A percentile compares a stretch with the other conserved stretches of the same genome.
Conservation (phyloP, 1,140 invertebrate species). For the Amyelois transitella region DNA sequence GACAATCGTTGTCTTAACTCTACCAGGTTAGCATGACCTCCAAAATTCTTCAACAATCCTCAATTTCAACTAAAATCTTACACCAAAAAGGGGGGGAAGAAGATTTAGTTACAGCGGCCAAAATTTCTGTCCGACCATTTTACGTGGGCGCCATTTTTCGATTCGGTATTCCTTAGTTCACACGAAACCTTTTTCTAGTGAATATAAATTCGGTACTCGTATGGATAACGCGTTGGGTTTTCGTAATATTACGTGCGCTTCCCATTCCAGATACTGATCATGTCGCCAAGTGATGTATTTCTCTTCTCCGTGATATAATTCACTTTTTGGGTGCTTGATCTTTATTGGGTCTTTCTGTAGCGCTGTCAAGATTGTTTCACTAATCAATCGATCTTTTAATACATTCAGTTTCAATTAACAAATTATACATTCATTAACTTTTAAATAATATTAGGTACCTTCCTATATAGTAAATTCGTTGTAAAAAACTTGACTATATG, state of each 20-base stretch:
- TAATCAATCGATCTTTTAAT: no score
- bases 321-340: neutral
- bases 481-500: no score
- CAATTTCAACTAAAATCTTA: conserved; percentile 8
- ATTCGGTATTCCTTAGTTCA: conserved; percentile 25
- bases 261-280: conserved; percentile 7
- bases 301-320: neutral
- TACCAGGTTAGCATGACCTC: conserved; percentile 26
- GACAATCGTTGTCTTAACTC: conserved; percentile 29
- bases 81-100: conserved; percentile 11
- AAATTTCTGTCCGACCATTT: conserved; percentile 18
- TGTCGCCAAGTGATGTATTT: conserved; percentile 3
- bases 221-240: conserved; percentile 28
- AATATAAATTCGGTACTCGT: conserved; percentile 46
- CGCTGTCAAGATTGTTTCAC: neutral
- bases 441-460: no score
- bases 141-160: conserved; percentile 40
- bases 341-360: neutral
- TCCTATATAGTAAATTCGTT: no score
- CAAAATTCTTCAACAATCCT: conserved; percentile 10
- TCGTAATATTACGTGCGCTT: conserved; percentile 42
- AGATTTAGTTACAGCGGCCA: conserved; percentile 9
- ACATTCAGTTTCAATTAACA: no score
- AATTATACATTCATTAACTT: no score
- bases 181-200: conserved; percentile 40